Evolutionary conservation across 2,113 vertebrate species (phyloP).

Genomic region (Rhinolophus ferrumequinum): DNA sequence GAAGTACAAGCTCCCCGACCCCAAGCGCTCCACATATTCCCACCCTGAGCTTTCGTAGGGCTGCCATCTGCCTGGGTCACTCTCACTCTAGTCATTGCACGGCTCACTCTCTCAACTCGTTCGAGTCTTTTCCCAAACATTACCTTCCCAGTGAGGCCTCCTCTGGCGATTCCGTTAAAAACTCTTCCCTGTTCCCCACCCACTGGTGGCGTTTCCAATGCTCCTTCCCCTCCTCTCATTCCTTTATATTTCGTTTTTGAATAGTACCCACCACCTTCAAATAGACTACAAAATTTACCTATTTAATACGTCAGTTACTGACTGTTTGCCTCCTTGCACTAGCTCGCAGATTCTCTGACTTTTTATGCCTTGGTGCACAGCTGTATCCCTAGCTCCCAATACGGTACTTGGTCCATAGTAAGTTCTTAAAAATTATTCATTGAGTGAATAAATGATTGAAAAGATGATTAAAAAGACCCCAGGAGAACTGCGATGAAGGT

Average conservation of each 20-base stretch:
- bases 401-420: background rate
- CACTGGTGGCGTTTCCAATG: background rate
- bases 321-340: background rate
- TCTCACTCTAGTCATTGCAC: background rate
- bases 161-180: background rate
- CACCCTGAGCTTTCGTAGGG: background rate
- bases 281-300: background rate
- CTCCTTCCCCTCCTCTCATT: background rate
- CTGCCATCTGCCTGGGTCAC: background rate
- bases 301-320: background rate
- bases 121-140: background rate
- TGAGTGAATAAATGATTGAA: background rate
- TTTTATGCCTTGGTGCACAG: background rate
- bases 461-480: background rate
- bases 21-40: background rate
- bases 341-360: background rate
- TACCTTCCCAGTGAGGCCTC: background rate
- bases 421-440: background rate
- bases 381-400: background rate
- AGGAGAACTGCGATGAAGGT: background rate
- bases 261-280: background rate
- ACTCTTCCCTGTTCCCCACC: background rate
- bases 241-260: background rate
- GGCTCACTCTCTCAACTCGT: background rate
- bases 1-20: background rate